phyloP scores from a whole-genome alignment of 2,888 invertebrate genomes.

The Euzophera pinguis region DNA sequence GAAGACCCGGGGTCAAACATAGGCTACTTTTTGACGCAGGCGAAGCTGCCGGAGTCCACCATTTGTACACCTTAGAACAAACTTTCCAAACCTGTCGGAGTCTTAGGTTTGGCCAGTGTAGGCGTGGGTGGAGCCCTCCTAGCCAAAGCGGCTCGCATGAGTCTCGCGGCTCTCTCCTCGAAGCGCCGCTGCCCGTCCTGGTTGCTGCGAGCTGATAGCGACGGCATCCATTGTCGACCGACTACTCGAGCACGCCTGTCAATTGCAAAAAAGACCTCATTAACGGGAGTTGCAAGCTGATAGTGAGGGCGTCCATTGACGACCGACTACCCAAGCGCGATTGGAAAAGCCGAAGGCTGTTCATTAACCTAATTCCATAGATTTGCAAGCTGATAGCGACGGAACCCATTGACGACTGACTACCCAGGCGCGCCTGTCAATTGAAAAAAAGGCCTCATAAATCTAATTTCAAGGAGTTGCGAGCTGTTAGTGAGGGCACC shows the following conservation, averaged over 20 bases:
- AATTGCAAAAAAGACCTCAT: too few relatives aligned
- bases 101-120: conserved; percentile 32
- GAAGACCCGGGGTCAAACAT: too few relatives aligned
- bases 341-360: too few relatives aligned
- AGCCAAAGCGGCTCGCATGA: conserved; percentile 82
- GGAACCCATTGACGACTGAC: conserved; percentile 86
- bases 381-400: conserved; percentile 87
- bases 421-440: conserved; percentile 54
- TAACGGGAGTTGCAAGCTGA: conserved; percentile 90
- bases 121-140: conserved; percentile 46
- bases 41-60: too few relatives aligned
- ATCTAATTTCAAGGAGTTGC: too few relatives aligned
- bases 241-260: conserved; percentile 43
- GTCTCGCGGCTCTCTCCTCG: conserved; percentile 87
- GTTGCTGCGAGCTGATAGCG: conserved; percentile 89
- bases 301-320: conserved; percentile 87
- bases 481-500: too few relatives aligned
- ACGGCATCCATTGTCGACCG: conserved; percentile 86
- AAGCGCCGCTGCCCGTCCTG: conserved; percentile 92
- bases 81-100: conserved; percentile 46
- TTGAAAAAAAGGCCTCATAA: too few relatives aligned
- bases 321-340: conserved; percentile 68
- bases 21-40: too few relatives aligned
- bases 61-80: too few relatives aligned
- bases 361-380: too few relatives aligned